Percentiles rank a stretch among this genome's conserved stretches.
These are phyloP conservation scores for Drosophila tani DNA, from an alignment of 1,140 invertebrate genomes.

Conservation along the genomic window DNA sequence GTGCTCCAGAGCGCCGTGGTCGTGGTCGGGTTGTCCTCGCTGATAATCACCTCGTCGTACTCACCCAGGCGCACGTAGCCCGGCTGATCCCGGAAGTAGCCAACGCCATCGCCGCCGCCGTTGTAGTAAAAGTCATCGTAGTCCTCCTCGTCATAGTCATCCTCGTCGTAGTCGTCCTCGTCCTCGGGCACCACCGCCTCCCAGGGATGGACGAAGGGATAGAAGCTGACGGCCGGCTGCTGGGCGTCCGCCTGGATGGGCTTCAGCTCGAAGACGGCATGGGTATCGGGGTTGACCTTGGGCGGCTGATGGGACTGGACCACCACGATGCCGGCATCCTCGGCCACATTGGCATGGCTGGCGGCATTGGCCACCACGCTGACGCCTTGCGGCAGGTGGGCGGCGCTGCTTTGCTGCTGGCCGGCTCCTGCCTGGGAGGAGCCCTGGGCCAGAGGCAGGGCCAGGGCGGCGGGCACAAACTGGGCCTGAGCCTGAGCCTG, in stretches of 20 bases:
- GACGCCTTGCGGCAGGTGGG: conserved; percentile 49
- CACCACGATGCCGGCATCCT: conserved; percentile 70
- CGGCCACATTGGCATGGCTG: conserved; percentile 63
- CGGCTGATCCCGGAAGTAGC: conserved; percentile 20
- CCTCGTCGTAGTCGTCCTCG: conserved; percentile 32
- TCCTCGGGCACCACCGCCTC: conserved; percentile 16
- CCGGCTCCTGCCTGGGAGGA: not conserved
- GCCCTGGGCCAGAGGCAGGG: conserved; percentile 33
- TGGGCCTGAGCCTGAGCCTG: conserved; percentile 7
- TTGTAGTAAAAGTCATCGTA: conserved; percentile 49
- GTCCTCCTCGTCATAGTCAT: conserved; percentile 41
- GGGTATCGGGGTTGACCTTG: conserved; percentile 77
- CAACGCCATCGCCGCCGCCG: not conserved
- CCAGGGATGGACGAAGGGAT: conserved; percentile 34
- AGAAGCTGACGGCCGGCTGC: conserved; percentile 24
- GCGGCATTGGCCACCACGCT: conserved; percentile 68
- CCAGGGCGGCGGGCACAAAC: conserved; percentile 54
- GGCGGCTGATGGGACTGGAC: conserved; percentile 72
- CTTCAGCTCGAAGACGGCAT: conserved; percentile 78
- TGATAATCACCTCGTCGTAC: conserved; percentile 57
- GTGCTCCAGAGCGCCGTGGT: conserved; percentile 71
- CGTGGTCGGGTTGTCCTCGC: conserved; percentile 32
- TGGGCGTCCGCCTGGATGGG: conserved; percentile 42
- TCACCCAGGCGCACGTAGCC: conserved; percentile 33
- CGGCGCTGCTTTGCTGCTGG: conserved; percentile 9